Percentiles rank a stretch among this genome's conserved stretches.
phyloP scores from a whole-genome alignment of 2,797 vertebrate species.

The Cynodonichthys magdalenae region DNA sequence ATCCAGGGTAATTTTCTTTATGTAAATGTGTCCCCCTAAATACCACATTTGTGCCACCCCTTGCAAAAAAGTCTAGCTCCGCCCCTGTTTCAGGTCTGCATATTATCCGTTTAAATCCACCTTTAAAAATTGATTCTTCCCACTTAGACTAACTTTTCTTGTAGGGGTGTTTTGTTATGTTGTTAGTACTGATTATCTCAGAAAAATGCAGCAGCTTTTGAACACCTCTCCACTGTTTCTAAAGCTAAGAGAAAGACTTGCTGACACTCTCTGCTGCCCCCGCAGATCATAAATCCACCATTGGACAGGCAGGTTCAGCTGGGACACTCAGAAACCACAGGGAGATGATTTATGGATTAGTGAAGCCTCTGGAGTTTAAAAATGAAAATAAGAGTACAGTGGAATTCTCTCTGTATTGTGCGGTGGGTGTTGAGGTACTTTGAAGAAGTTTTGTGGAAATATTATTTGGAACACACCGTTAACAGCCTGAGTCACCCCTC shows the following conservation, averaged over 20 bases:
- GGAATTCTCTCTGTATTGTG: slow-evolving; percentile 55
- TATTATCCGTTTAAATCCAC: slow-evolving; percentile 33
- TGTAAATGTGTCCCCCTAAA: too few relatives aligned
- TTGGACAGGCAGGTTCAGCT: slow-evolving; percentile 59
- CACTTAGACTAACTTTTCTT: too few relatives aligned
- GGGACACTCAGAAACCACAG: slow-evolving; percentile 55
- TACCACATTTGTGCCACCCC: too few relatives aligned
- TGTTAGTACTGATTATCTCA: too few relatives aligned
- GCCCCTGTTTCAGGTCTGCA: too few relatives aligned
- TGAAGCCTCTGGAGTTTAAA: slow-evolving; percentile 74
- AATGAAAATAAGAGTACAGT: slow-evolving; percentile 73
- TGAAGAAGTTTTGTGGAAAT: slow-evolving; percentile 63
- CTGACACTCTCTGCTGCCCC: slow-evolving; percentile 41
- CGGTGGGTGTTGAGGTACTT: slow-evolving; percentile 64
- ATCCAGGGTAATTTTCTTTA: too few relatives aligned
- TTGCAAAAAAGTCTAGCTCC: too few relatives aligned
- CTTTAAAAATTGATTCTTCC: not conserved
- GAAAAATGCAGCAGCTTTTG: slow-evolving; percentile 27
- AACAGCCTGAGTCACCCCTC: slow-evolving; percentile 52
- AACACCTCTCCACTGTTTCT: slow-evolving; percentile 60
- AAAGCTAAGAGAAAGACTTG: slow-evolving; percentile 56
- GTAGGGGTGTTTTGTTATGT: too few relatives aligned
- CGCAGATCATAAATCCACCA: slow-evolving; percentile 63
- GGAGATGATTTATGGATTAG: slow-evolving; percentile 72
- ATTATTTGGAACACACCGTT: slow-evolving; percentile 55